Evolutionary conservation across 2,797 vertebrate genomes (phyloP).

Genomic region (Numenius phaeopus): DNA sequence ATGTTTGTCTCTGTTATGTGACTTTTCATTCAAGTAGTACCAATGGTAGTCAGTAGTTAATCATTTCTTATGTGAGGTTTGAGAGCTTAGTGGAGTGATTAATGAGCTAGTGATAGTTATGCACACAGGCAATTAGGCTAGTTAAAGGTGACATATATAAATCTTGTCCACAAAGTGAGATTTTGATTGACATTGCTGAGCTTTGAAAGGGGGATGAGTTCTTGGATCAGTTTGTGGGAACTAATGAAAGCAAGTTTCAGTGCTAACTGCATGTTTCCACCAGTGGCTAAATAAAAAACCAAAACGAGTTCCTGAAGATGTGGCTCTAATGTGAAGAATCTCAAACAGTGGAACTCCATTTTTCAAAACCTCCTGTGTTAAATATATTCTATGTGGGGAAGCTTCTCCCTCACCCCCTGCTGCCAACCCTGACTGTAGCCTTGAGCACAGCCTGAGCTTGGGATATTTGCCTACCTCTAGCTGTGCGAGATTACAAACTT

Average conservation of each 20-base stretch:
- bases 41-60: neutral
- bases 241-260: neutral
- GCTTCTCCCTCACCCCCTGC: neutral
- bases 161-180: neutral
- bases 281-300: neutral
- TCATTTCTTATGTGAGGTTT: neutral
- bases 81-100: neutral
- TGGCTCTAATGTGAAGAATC: neutral
- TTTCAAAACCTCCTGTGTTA: neutral
- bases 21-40: neutral
- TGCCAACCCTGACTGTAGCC: neutral
- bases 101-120: neutral
- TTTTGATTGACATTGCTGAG: neutral
- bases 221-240: neutral
- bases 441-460: neutral
- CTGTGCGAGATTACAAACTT: conserved; percentile 12
- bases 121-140: neutral
- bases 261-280: neutral
- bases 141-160: neutral
- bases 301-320: neutral
- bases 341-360: neutral
- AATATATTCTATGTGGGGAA: neutral
- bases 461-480: neutral
- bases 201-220: neutral
- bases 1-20: neutral